Base-by-base conservation (phyloP, 2,797 vertebrate species). In the Cossypha caffra region DNA sequence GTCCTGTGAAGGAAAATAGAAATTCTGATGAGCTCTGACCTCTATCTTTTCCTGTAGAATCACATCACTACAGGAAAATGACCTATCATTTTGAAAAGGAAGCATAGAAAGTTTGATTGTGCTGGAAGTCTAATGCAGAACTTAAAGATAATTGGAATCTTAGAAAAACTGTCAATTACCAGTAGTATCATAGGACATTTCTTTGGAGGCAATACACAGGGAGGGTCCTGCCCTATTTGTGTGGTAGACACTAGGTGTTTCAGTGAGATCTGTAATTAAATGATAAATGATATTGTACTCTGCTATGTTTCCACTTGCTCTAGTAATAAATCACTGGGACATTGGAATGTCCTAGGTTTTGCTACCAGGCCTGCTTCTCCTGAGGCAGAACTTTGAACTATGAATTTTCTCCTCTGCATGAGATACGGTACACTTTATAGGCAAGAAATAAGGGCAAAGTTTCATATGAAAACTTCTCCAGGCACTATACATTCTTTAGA, bases 201-300 rank as follows among this genome's bases (percentile, higher is more conserved):
- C 26, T 89, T 89, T 62, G 33, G 35, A 35, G 20, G 38, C 23
- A 93, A 96, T 80, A 77, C 37, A 62, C 33, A 82, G 74, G 71
- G 72, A 67, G 24, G 63, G 57, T 71, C 76, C 80, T 42, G 57
- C 37, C 69, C 66, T 81, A 11, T 86, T 95, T 96, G 67, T 87
- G 80, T 91, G 94, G 86, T 95, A 88, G 78, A 86, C 76, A 89
- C 20, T 55, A 81, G 76, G 50, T 97, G 93, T 97, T 94, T 94
- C 90, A 86, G 87, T 88, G 96, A 98, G 93, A 96, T 96, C 94
- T 38, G 55, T 97, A 98, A 97, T 97, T 96, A 95, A 95, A 97
- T 98, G 97, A 98, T 97, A 97, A 98, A 98, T 98, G 94, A 96
- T 93, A 94, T 87, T 93, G 86, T 97, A 66, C 67, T 92, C 93